A percentile compares a stretch with the other conserved stretches of the same genome.
These are phyloP conservation scores for Xyrichtys novacula DNA, from an alignment of 2,797 vertebrate species.

Conservation along the genomic window DNA sequence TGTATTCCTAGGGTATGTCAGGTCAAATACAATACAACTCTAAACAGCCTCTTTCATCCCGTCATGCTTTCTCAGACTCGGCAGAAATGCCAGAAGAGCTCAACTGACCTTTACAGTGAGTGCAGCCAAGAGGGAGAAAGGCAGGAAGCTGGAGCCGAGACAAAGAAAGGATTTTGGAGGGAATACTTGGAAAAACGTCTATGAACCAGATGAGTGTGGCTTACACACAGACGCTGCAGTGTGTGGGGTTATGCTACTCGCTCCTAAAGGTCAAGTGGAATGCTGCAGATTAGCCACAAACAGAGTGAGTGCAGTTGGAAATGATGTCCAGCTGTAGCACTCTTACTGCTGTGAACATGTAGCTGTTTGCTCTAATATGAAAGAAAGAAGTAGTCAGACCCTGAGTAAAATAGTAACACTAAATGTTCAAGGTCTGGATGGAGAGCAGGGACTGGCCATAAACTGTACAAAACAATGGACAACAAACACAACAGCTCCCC, in stretches of 20 bases:
- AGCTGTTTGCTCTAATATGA: too few relatives aligned
- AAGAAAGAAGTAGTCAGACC: too few relatives aligned
- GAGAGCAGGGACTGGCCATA: too few relatives aligned
- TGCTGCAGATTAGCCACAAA: not conserved
- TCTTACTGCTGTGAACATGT: too few relatives aligned
- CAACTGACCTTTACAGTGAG: constrained; percentile 55
- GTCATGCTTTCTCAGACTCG: not conserved
- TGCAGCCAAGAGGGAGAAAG: constrained; percentile 18
- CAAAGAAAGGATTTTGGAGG: constrained; percentile 40
- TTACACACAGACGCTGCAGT: not conserved
- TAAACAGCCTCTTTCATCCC: constrained; percentile 1
- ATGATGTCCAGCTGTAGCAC: too few relatives aligned
- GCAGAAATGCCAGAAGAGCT: constrained; percentile 43
- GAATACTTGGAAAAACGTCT: constrained; percentile 26
- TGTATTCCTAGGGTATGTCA: constrained; percentile 33
- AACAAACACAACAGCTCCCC: too few relatives aligned
- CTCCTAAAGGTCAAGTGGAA: not conserved
- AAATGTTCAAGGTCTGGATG: too few relatives aligned
- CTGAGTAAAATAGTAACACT: too few relatives aligned
- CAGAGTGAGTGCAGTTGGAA: not conserved
- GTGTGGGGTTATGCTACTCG: not conserved
- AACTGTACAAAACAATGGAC: too few relatives aligned
- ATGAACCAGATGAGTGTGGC: not conserved
- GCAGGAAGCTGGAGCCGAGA: constrained; percentile 42
- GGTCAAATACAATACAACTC: constrained; percentile 28